Conservation (phyloP, 2,113 vertebrate species). For the Rhodinocichla rosea region DNA sequence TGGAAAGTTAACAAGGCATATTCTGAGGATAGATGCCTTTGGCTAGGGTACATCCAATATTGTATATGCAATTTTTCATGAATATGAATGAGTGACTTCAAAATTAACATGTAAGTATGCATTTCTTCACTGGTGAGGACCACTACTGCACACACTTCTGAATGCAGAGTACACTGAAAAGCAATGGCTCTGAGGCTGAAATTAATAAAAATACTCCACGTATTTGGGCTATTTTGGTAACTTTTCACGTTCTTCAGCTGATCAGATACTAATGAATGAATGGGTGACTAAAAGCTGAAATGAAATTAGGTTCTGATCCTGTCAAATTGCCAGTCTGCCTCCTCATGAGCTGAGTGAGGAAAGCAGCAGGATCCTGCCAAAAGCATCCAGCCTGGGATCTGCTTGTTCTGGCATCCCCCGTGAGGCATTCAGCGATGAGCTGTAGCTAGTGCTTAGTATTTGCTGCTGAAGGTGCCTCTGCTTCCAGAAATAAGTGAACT, state of each 20-base stretch:
- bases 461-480: not conserved
- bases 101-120: not conserved
- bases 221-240: not conserved
- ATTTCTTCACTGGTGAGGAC: not conserved
- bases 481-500: not conserved
- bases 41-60: not conserved
- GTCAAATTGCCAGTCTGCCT: not conserved
- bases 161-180: not conserved
- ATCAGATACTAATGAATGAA: not conserved
- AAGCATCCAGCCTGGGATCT: not conserved
- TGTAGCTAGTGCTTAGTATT: not conserved
- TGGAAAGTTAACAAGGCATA: conserved; percentile 46
- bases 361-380: not conserved
- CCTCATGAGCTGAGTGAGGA: not conserved
- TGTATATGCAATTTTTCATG: not conserved
- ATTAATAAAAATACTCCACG: not conserved
- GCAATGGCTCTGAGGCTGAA: not conserved
- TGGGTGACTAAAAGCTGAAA: not conserved
- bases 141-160: not conserved
- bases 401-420: not conserved
- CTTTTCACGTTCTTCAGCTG: not conserved
- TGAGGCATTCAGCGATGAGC: not conserved
- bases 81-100: not conserved
- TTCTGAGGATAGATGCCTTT: conserved; percentile 37
- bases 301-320: not conserved